Conservation (phyloP, 2,797 vertebrate genomes). For the Acropternis orthonyx region DNA sequence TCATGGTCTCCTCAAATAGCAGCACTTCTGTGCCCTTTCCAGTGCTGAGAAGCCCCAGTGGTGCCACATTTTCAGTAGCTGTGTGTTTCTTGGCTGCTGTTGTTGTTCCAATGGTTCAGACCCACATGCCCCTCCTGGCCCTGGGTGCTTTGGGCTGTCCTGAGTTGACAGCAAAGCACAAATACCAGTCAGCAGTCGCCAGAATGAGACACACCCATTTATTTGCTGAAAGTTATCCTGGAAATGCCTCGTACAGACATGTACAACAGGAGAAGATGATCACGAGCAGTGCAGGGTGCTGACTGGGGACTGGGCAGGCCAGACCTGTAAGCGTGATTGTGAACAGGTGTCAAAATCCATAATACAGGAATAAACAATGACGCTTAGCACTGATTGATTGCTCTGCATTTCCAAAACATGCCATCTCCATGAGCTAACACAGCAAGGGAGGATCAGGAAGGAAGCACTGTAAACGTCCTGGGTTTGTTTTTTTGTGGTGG, state of each 20-base stretch:
- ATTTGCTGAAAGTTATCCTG: not conserved
- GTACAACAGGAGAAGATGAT: not conserved
- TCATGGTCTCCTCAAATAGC: conserved; percentile 24
- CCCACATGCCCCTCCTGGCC: not conserved
- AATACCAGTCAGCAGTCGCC: not conserved
- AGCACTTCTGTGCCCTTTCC: not conserved
- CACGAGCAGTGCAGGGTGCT: not conserved
- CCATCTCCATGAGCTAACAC: not conserved
- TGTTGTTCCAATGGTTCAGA: not conserved
- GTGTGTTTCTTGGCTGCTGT: not conserved
- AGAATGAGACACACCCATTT: not conserved
- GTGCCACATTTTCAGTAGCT: conserved; percentile 16
- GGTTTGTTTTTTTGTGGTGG: not conserved
- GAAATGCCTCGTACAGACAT: not conserved
- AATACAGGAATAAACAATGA: not conserved
- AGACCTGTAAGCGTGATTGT: not conserved
- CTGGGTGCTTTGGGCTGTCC: not conserved
- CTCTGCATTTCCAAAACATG: not conserved
- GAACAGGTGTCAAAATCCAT: not conserved
- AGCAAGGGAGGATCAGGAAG: not conserved
- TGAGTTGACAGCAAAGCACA: not conserved
- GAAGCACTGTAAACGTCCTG: not conserved
- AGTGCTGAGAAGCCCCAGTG: not conserved
- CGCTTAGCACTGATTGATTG: not conserved
- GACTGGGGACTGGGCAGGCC: not conserved